A percentile compares a stretch with the other conserved stretches of the same genome.
Evolutionary conservation across 2,888 invertebrate genomes (phyloP).

Genomic region (Tetropium fuscum): DNA sequence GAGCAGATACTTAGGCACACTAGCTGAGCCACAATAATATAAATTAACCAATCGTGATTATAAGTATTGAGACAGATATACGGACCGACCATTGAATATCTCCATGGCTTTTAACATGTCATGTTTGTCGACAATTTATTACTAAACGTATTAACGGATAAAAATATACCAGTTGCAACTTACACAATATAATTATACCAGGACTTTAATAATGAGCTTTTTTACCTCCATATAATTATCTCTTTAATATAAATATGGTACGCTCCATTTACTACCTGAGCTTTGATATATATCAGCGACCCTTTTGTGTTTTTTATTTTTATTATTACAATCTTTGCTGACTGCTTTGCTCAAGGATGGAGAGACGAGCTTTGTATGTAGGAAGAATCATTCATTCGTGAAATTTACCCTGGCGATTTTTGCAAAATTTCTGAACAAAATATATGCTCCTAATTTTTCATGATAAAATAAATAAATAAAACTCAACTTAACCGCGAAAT

Average conservation of each 20-base stretch:
- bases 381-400: no score
- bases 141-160: conserved; percentile 47
- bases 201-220: conserved; percentile 41
- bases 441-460: no score
- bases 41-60: conserved; percentile 55
- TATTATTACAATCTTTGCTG: no score
- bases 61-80: conserved; percentile 54
- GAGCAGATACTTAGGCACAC: conserved; percentile 44
- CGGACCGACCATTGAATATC: conserved; percentile 52
- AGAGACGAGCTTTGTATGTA: no score
- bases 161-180: conserved; percentile 30
- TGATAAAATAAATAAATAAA: no score
- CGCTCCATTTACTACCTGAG: conserved; percentile 11
- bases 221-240: conserved; percentile 16
- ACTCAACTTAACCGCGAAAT: no score
- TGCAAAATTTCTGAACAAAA: background rate
- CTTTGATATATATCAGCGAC: background rate
- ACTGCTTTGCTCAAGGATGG: no score
- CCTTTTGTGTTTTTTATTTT: conserved; percentile 4
- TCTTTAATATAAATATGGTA: conserved; percentile 11
- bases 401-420: no score
- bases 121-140: conserved; percentile 60
- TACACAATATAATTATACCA: conserved; percentile 43
- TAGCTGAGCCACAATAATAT: conserved; percentile 49
- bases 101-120: conserved; percentile 60